A percentile compares a stretch with the other conserved stretches of the same genome.
phyloP scores from a whole-genome alignment of 1,140 invertebrate species.

The Leptinotarsa defecta region DNA sequence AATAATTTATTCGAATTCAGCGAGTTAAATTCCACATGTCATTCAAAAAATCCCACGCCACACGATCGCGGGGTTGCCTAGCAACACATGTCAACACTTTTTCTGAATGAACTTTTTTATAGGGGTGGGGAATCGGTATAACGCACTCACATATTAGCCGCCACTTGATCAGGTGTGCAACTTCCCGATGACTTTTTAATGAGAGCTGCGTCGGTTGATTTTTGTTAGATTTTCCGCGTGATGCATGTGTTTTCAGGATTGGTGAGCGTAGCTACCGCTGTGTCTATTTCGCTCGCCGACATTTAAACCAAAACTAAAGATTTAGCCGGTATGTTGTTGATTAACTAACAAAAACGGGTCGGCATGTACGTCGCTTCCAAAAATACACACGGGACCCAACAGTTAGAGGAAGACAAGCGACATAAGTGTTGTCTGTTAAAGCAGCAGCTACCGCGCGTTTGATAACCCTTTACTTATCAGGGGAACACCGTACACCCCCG shows the following conservation, averaged over 20 bases:
- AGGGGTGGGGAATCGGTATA: slow-evolving; percentile 46
- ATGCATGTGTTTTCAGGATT: slow-evolving; percentile 25
- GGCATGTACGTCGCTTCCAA: slow-evolving; percentile 39
- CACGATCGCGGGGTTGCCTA: slow-evolving; percentile 58
- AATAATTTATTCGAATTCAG: not conserved
- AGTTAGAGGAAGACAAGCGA: slow-evolving; percentile 40
- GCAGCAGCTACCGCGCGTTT: slow-evolving; percentile 51
- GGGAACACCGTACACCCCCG: slow-evolving; percentile 36
- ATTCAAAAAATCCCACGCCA: slow-evolving; percentile 38
- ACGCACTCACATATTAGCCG: slow-evolving; percentile 40
- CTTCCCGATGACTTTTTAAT: slow-evolving; percentile 26
- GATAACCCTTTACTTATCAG: slow-evolving; percentile 58
- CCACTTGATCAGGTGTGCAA: slow-evolving; percentile 34
- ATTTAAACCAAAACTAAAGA: slow-evolving; percentile 40
- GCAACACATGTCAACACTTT: slow-evolving; percentile 66
- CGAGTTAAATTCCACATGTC: slow-evolving; percentile 28
- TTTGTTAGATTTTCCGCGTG: not conserved
- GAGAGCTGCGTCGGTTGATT: not conserved
- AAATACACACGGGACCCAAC: slow-evolving; percentile 31
- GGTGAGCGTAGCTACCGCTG: slow-evolving; percentile 12
- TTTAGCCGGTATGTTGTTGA: slow-evolving; percentile 49
- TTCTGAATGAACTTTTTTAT: slow-evolving; percentile 67
- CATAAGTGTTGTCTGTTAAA: slow-evolving; percentile 46
- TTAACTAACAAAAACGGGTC: slow-evolving; percentile 47
- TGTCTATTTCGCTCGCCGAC: slow-evolving; percentile 18